These are phyloP conservation scores for Toxostoma redivivum DNA, from an alignment of 2,113 vertebrate species.

Conservation along the genomic window DNA sequence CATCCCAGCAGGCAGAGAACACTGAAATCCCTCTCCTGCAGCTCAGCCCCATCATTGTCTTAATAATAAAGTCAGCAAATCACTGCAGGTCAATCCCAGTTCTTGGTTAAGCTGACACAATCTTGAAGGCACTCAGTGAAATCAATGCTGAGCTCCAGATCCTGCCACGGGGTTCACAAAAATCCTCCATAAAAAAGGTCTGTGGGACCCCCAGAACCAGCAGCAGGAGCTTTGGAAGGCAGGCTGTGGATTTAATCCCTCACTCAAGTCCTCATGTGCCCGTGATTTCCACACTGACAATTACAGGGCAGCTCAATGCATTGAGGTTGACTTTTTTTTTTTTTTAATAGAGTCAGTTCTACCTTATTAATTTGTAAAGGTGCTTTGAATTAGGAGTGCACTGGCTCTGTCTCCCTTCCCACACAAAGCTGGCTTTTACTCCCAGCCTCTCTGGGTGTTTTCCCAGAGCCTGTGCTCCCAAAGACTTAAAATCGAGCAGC, in stretches of 20 bases:
- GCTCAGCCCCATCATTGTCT: not conserved
- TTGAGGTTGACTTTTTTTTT: fast-evolving
- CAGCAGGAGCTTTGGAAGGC: not conserved
- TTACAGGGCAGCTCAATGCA: not conserved
- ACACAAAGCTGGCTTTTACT: not conserved
- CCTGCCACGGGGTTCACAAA: not conserved
- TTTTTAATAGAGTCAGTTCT: not conserved
- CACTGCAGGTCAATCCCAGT: not conserved
- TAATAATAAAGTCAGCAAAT: not conserved
- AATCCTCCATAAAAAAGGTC: not conserved
- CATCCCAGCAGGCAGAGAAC: not conserved
- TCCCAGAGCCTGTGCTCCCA: not conserved
- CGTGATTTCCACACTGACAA: not conserved
- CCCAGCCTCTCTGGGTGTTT: not conserved
- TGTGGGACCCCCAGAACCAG: not conserved
- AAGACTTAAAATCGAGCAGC: not conserved
- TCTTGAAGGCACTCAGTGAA: not conserved
- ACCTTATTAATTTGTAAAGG: not conserved
- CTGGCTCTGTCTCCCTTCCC: not conserved
- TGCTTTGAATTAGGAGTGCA: not conserved
- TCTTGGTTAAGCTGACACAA: not conserved
- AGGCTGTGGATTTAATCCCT: not conserved
- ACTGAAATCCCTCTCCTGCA: not conserved
- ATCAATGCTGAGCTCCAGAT: not conserved
- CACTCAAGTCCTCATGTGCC: not conserved